phyloP scores from a whole-genome alignment of 2,888 invertebrate species.

The Eilema depressum region DNA sequence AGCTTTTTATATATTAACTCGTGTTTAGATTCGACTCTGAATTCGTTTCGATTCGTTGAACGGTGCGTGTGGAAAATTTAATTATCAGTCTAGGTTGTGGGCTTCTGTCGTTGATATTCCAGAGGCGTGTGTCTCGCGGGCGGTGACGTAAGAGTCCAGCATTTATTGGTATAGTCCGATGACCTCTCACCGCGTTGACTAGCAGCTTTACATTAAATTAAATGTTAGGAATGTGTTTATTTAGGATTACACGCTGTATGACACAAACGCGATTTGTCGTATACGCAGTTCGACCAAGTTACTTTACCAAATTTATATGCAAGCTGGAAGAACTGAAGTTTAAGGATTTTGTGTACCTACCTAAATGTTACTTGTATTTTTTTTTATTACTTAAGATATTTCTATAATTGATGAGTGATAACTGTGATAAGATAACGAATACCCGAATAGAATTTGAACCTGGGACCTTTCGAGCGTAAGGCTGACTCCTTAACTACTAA shows the following conservation, averaged over 20 bases:
- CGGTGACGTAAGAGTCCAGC: slow-evolving; percentile 77
- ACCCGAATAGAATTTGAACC: too few species aligned
- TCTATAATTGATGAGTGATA: too few species aligned
- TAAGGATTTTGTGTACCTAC: not conserved
- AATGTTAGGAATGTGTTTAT: not conserved
- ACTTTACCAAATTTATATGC: not conserved
- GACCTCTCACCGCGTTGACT: slow-evolving; percentile 73
- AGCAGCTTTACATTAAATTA: slow-evolving; percentile 45
- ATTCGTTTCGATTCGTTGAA: slow-evolving; percentile 66
- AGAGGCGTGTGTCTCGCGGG: slow-evolving; percentile 74
- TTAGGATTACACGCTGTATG: too few species aligned
- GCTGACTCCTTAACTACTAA: too few species aligned
- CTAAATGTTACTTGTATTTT: not conserved
- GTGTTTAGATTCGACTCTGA: slow-evolving; percentile 56
- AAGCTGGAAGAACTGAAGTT: not conserved
- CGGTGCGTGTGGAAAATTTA: slow-evolving; percentile 81
- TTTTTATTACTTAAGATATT: not conserved
- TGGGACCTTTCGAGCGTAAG: too few species aligned
- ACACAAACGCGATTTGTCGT: too few species aligned
- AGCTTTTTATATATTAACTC: slow-evolving; percentile 7
- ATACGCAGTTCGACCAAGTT: too few species aligned
- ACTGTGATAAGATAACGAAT: not conserved
- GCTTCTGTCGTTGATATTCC: slow-evolving; percentile 80
- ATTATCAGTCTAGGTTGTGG: slow-evolving; percentile 76
- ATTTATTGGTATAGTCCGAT: slow-evolving; percentile 74